Conservation (phyloP, 2,888 invertebrate species). For the Bhutanitis thaidina region DNA sequence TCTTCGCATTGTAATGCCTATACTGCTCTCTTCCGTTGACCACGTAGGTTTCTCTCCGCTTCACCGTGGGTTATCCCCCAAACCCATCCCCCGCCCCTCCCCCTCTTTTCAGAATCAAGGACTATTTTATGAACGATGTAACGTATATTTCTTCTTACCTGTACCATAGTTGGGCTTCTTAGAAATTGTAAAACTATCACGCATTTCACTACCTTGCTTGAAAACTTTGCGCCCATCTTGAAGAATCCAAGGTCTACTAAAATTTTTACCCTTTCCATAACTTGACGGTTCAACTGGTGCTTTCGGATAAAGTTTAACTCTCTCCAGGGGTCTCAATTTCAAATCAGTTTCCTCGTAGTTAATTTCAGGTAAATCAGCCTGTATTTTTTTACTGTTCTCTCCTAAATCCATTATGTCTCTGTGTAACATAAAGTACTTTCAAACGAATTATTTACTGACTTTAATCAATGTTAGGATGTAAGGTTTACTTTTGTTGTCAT, state of each 20-base stretch:
- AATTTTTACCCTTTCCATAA: slow-evolving; percentile 61
- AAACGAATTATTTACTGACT: not conserved
- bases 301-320: slow-evolving; percentile 60
- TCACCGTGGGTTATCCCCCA: too few species aligned
- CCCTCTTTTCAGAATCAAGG: too few species aligned
- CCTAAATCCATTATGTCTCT: slow-evolving; percentile 31
- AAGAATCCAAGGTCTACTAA: slow-evolving; percentile 66
- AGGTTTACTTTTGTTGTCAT: slow-evolving; percentile 1
- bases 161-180: slow-evolving; percentile 42
- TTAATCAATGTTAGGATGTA: not conserved
- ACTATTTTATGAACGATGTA: too few species aligned
- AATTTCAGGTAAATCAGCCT: slow-evolving; percentile 59
- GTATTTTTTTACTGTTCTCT: slow-evolving; percentile 37
- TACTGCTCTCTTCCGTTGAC: too few species aligned
- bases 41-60: too few species aligned
- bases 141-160: slow-evolving; percentile 35
- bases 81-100: too few species aligned
- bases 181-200: slow-evolving; percentile 45
- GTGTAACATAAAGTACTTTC: slow-evolving; percentile 18
- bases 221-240: slow-evolving; percentile 62
- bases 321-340: slow-evolving; percentile 59
- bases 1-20: too few species aligned
- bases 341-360: slow-evolving; percentile 40
- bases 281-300: slow-evolving; percentile 61
- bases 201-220: slow-evolving; percentile 63